Evolutionary conservation across 1,140 invertebrate species (phyloP), one percentile per base, ranked within the genome.

Genomic region (Diorhabda carinulata): DNA sequence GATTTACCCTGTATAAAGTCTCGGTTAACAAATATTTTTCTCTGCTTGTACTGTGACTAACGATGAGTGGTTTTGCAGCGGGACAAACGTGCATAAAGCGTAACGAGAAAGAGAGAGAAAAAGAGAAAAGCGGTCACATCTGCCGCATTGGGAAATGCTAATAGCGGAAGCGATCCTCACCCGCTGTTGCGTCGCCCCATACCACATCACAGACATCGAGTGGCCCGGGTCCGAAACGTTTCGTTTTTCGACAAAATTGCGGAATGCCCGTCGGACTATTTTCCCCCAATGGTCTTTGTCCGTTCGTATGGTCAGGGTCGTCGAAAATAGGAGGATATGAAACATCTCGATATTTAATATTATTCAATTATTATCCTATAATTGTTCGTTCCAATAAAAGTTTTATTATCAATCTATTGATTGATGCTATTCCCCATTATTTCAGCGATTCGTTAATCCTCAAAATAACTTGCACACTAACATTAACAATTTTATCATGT

Each of bases 121-220:
- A n/a, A 4, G 6, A n/a, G 47, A 52, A 52, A 52, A n/a, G 66
- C 66, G 44, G 66, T 42, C 66, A 67, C 66, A 67, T 67, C 66
- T 67, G 66, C 66, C 66, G 66, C 66, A 67, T 60, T 57, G 66
- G 66, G 66, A 61, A 65, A 67, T 67, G 66, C 66, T 67, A 67
- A 67, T 67, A 67, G 66, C 66, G 59, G 66, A 61, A 67, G 52
- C 66, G 59, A 61, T 61, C 66, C 66, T 43, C 57, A 61, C 58
- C 66, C 64, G 64, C 56, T 65, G 64, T 65, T 65, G 64, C 64
- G 64, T 41, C 47, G 64, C 59, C 3, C 47, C 6, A n/a, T 52
- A 6, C 6, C 6, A 6, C 6, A 8, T n/a, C 6, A 52, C 6
- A 8, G 6, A 8, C 6, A n/a, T 42, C 41, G 43, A 62, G 61